Evolutionary conservation across 2,888 invertebrate species (phyloP), one percentile per base, ranked within the genome.

Genomic region (Lucinisca nassula): DNA sequence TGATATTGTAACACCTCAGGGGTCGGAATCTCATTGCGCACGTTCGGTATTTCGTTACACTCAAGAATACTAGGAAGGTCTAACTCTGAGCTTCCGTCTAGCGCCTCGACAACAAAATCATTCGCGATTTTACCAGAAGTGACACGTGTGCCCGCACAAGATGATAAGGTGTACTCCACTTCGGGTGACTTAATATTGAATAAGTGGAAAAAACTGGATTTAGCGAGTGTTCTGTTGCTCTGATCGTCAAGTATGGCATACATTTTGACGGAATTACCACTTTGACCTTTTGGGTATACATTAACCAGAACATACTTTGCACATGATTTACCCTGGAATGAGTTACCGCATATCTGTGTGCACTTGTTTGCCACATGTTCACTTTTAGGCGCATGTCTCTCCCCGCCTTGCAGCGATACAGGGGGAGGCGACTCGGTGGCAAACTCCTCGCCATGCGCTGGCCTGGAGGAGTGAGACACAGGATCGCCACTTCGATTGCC

Each of bases 321-420:
- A 35, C 67, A 67, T 10, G 67, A 67, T 30, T 67, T 67, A 17
- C 67, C 67, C 17, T 35, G 32, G 21, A 67, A 35, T 1, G 32
- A 8, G 10, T 32, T 30, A 35, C 67, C 32, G 21, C 32, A 67
- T 35, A 67, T 21, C 17, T 67, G 32, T n/a, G 70, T 70, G 27
- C 70, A 70, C 21, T 70, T 73, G 38, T 38, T 38, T 8, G 4
- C 8, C 2, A 73, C n/a, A 37, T 21, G 24, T 24, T 85, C 73
- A 58, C 85, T 85, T 32, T 79, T 70, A 17, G 85, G 82, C 78
- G 81, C 84, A 14, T 21, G 85, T 51, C 89, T 83, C 27, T 85
- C 81, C 2, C 84, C 82, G 27, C 83, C 79, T 70, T 89, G 86
- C 38, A 86, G n/a, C 8, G 55, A 21, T 21, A 55, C 17, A 21